phyloP scores from a whole-genome alignment of 2,113 vertebrate species.

The Acinonyx jubatus region DNA sequence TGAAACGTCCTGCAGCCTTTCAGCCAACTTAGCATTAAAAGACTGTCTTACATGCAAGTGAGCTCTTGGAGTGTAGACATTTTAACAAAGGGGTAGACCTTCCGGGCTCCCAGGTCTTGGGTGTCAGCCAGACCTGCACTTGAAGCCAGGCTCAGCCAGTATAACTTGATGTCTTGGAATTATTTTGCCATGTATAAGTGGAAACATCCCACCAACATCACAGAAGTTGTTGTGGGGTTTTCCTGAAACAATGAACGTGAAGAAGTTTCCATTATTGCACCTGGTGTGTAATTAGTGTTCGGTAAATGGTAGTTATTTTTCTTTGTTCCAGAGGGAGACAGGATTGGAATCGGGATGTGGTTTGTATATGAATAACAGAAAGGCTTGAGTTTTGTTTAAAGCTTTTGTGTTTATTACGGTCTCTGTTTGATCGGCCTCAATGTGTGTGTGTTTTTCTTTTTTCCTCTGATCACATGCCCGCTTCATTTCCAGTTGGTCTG shows the following conservation, averaged over 20 bases:
- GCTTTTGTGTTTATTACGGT: neutral
- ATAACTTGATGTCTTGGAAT: neutral
- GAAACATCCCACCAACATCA: neutral
- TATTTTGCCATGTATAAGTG: neutral
- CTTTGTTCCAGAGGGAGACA: neutral
- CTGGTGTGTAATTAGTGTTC: neutral
- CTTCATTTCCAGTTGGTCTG: neutral
- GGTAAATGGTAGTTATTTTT: neutral
- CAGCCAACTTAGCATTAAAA: neutral
- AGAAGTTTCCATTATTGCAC: neutral
- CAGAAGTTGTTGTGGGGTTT: neutral
- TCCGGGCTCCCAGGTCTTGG: neutral
- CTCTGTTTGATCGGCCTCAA: neutral
- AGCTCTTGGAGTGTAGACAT: neutral
- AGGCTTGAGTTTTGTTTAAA: neutral
- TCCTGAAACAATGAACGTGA: neutral
- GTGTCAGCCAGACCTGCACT: neutral
- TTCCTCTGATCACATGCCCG: neutral
- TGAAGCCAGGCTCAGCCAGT: neutral
- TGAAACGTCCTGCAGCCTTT: neutral
- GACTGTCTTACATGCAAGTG: neutral
- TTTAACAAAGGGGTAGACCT: neutral
- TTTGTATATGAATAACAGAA: neutral
- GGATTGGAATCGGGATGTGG: neutral
- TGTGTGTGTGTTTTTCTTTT: neutral